These are phyloP conservation scores for Acleris cristana DNA, from an alignment of 2,888 invertebrate genomes.

Conservation along the genomic window DNA sequence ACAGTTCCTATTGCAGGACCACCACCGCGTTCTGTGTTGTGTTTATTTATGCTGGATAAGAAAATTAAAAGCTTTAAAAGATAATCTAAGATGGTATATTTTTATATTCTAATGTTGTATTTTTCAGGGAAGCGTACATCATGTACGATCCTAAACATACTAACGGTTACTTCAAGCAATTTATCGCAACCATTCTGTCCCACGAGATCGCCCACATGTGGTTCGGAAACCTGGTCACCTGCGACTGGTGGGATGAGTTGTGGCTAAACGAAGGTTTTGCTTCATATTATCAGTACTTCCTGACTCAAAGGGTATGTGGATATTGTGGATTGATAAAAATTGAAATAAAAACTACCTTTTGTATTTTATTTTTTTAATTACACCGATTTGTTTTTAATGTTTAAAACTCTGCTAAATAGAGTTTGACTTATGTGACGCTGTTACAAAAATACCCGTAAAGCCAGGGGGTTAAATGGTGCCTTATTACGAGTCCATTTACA, in stretches of 20 bases:
- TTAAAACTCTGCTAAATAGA: too few species aligned
- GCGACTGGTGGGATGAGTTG: constrained; percentile 86
- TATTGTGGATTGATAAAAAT: background rate
- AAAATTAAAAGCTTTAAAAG: background rate
- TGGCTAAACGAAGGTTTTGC: constrained; percentile 89
- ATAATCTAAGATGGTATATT: background rate
- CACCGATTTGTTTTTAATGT: too few species aligned
- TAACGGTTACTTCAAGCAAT: constrained; percentile 72
- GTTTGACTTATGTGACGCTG: too few species aligned
- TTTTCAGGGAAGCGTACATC: constrained; percentile 72
- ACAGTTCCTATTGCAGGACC: too few species aligned
- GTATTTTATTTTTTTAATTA: too few species aligned
- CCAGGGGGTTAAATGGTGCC: too few species aligned
- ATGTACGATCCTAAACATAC: constrained; percentile 71
- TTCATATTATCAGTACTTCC: constrained; percentile 88
- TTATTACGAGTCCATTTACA: too few species aligned
- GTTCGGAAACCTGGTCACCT: constrained; percentile 87
- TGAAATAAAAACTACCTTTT: too few species aligned
- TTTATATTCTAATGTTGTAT: too few species aligned
- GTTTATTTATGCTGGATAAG: background rate
- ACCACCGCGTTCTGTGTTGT: background rate
- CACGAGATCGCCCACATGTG: constrained; percentile 91
- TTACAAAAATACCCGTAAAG: too few species aligned
- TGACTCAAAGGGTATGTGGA: constrained; percentile 78
- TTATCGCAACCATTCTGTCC: constrained; percentile 83